phyloP scores from a whole-genome alignment of 2,113 vertebrate genomes.

The Furnarius figulus region DNA sequence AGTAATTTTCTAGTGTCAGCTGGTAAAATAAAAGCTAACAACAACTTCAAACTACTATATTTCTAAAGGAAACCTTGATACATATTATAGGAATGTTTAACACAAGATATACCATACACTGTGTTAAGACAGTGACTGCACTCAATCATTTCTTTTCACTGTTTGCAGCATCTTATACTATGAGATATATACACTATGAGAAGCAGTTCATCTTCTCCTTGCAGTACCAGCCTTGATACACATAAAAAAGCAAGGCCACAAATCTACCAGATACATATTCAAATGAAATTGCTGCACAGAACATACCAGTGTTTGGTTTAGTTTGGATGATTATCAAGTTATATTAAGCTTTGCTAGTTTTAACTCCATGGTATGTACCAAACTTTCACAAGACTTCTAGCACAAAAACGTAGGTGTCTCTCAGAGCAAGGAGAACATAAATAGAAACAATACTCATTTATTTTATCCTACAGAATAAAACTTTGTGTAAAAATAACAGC shows the following conservation, averaged over 20 bases:
- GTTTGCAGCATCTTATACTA: neutral
- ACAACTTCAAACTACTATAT: neutral
- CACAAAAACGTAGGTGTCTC: neutral
- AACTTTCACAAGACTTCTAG: neutral
- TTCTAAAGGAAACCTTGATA: neutral
- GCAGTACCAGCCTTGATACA: neutral
- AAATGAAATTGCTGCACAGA: neutral
- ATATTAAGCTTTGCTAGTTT: neutral
- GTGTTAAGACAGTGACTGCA: neutral
- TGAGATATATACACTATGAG: neutral
- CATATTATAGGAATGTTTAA: neutral
- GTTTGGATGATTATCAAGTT: neutral
- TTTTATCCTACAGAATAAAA: neutral
- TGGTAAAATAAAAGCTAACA: neutral
- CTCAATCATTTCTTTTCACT: rapidly evolving
- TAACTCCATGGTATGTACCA: neutral
- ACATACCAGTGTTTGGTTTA: neutral
- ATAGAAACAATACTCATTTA: neutral
- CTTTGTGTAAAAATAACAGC: neutral
- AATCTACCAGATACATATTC: neutral
- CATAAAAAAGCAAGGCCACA: neutral
- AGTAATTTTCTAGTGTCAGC: neutral
- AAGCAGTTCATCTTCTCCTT: neutral
- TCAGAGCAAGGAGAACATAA: neutral
- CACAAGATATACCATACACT: neutral